phyloP scores from a whole-genome alignment of 2,888 invertebrate genomes.

The Xanthia icteritia region DNA sequence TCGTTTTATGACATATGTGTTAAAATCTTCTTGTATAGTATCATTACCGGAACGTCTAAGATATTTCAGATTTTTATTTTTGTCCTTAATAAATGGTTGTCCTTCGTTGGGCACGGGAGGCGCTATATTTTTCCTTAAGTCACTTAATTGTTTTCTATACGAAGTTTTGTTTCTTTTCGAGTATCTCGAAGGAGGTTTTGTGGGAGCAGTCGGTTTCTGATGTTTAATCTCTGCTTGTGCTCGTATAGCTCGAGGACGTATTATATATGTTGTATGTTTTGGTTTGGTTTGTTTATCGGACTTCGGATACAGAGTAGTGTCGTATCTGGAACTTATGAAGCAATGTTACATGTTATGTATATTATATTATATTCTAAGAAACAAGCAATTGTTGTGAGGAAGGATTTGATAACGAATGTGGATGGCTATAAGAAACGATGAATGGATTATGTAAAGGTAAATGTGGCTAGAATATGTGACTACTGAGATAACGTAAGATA shows the following conservation, averaged over 20 bases:
- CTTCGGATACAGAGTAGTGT: background rate
- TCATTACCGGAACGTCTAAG: background rate
- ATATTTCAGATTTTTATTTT: background rate
- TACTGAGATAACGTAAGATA: background rate
- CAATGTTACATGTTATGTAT: background rate
- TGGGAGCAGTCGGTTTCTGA: background rate
- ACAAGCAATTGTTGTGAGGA: background rate
- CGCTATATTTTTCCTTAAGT: background rate
- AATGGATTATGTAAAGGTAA: background rate
- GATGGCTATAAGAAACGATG: no score
- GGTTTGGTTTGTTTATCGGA: background rate
- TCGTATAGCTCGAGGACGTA: background rate
- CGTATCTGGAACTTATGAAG: slow-evolving; percentile 10
- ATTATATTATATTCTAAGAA: background rate
- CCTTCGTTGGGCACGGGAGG: fast-evolving
- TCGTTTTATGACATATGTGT: slow-evolving; percentile 3
- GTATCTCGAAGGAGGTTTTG: background rate
- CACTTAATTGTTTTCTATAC: background rate
- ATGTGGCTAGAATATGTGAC: background rate
- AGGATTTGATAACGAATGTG: background rate
- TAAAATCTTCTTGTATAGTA: background rate
- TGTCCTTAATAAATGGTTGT: background rate
- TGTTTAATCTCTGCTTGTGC: background rate
- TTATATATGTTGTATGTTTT: background rate
- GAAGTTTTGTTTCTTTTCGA: background rate